Conservation (phyloP, 2,113 vertebrate species). For the Narcine bancroftii region DNA sequence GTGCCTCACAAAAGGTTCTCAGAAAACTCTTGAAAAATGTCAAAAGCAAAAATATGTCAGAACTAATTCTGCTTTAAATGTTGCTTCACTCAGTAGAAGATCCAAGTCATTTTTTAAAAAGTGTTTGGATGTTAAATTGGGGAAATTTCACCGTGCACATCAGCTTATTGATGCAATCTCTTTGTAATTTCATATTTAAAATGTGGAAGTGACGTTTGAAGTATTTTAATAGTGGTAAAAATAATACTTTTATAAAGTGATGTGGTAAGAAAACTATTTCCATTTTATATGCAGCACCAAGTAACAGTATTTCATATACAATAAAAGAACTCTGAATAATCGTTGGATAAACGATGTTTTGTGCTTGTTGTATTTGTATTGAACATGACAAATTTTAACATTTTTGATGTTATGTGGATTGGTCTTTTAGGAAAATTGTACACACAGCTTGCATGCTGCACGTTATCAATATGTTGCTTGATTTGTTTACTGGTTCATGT, state of each 20-base stretch:
- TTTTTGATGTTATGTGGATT: background rate
- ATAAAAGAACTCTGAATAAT: background rate
- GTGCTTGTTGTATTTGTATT: background rate
- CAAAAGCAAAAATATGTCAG: background rate
- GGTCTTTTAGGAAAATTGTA: background rate
- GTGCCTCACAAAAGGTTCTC: background rate
- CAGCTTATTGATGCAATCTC: background rate
- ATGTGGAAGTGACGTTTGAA: constrained; percentile 18
- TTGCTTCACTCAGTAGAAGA: background rate
- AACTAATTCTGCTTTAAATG: background rate
- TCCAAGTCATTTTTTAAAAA: background rate
- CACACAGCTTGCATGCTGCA: background rate
- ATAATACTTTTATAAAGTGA: constrained; percentile 7
- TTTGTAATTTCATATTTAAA: background rate
- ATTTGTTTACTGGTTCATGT: background rate
- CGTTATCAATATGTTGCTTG: background rate
- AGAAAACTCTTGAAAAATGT: background rate
- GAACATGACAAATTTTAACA: background rate
- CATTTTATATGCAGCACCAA: background rate
- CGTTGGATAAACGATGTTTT: background rate
- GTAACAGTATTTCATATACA: background rate
- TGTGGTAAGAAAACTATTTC: background rate
- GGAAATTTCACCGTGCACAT: background rate
- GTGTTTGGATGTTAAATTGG: background rate
- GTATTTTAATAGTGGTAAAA: constrained; percentile 23